Base-by-base conservation (phyloP, 2,888 invertebrate genomes). In the Drosophila robusta region DNA sequence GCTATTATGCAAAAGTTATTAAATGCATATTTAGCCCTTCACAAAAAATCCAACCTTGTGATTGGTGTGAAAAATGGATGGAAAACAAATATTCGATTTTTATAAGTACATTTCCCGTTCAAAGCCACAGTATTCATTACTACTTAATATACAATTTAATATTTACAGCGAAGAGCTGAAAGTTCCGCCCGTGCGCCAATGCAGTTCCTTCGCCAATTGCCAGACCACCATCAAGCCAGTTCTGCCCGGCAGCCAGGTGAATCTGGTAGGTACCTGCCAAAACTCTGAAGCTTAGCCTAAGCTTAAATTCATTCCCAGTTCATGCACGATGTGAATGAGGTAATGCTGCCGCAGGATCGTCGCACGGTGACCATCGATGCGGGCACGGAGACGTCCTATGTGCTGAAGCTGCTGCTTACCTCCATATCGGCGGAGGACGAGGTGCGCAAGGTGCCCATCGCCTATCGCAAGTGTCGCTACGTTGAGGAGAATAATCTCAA, bases 391-490 rank as follows among this genome's bases (percentile, higher is more conserved):
- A 61, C 70, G 14, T 84, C 88, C 6, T 64, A 80, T 29, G 70
- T 75, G 8, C 56, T 91, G 1, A 84, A 89, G 12, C 32, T 91
- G 1, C 24, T 83, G 9, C 45, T 91, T 5, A 64, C 60, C 4
- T 54, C 88, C n/a, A 73, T 78, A 18, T 75, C 82, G 12, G 89
- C 91, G 0, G 91, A 90, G 52, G 57, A 47, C 0, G 88, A 89
- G 47, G 90, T 91, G 3, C 75, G 86, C 6, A 74, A 87, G 58
- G 56, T 92, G 18, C 91, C 91, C 0, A 80, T 90, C 16, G 72
- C 84, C 22, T 90, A 88, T 72, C 80, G 92, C 46, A 92, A 91
- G 70, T 92, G 92, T 65, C 90, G 90, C 29, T 92, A 90, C 46
- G 56, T 49, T 1, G 73, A 89, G 49, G 92, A 92, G 67, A 87